Evolutionary conservation across 2,888 invertebrate genomes (phyloP), one percentile per base, ranked within the genome.

Genomic region (Dynastes hyllus): DNA sequence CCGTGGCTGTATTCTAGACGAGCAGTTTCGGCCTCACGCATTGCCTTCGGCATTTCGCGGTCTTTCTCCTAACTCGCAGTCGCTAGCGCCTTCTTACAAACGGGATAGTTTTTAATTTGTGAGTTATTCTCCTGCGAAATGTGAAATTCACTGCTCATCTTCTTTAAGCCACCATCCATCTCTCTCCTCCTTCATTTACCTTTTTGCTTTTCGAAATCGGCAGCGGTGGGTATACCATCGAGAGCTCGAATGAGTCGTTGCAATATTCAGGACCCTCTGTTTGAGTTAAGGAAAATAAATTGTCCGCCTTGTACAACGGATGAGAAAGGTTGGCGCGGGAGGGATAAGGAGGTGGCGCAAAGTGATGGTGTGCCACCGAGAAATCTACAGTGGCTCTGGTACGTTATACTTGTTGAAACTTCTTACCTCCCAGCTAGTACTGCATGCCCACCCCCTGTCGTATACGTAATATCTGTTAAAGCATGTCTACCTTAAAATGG

Each of bases 251-350:
- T 73, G 61, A 73, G 73, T 58, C 73, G 73, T 73, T 87, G 86
- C 84, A 86, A 86, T 86, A 87, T 87, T 86, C 86, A 86, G 82
- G 83, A 85, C 85, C 82, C 84, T 84, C 83, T 85, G 84, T 86
- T 87, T 86, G 85, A 86, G 85, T 85, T 87, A 86, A 87, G 86
- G 86, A 85, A 86, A 87, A 87, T 87, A 87, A 87, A 87, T 87
- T 86, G 86, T 87, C 86, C 85, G 85, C 84, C 84, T 83, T 86
- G 85, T 86, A 87, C 86, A 87, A 87, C 86, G 84, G 85, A 87
- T 87, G 86, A 86, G 85, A 83, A 83, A 85, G 86, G 85, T 85
- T 84, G 85, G 50, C 85, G 85, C 85, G 85, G 85, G 50, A 9
- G 58, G 61, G 45, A 22, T 61, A 73, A 73, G 61, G 45, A 58